phyloP scores from a whole-genome alignment of 2,113 vertebrate genomes.

The Carassius carassius region DNA sequence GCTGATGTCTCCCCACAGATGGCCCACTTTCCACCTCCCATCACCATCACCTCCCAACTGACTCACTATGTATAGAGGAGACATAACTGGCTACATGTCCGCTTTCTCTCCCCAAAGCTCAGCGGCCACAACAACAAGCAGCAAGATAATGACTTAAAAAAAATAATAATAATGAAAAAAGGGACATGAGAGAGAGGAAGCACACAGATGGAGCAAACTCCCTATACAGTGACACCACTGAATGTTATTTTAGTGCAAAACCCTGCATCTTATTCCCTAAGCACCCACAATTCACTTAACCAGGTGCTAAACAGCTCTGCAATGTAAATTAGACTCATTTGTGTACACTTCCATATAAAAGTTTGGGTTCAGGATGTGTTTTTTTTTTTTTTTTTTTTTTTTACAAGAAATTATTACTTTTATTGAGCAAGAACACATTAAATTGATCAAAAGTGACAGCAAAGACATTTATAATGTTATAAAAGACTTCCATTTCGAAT shows the following conservation, averaged over 20 bases:
- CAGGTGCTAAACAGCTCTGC: background rate
- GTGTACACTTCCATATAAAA: background rate
- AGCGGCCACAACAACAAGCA: conserved; percentile 26
- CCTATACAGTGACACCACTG: background rate
- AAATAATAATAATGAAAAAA: conserved; percentile 20
- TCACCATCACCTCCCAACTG: conserved; percentile 50
- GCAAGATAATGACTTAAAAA: conserved; percentile 11
- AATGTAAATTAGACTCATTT: background rate
- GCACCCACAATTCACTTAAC: background rate
- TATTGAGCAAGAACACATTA: background rate
- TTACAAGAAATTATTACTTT: background rate
- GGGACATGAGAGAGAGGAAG: background rate
- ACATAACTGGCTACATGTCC: conserved; percentile 34
- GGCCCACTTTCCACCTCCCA: conserved; percentile 57
- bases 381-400: background rate
- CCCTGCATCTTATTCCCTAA: background rate
- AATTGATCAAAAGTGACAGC: background rate
- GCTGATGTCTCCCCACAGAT: conserved; percentile 59
- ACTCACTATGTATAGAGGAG: conserved; percentile 41
- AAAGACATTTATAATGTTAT: no score
- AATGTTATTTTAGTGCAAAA: background rate
- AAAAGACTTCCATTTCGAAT: no score
- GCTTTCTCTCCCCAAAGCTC: conserved; percentile 35
- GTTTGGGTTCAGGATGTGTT: background rate
- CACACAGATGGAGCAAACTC: conserved; percentile 12